Evolutionary conservation across 2,797 vertebrate genomes (phyloP).

Genomic region (Jordanella pulchra): DNA sequence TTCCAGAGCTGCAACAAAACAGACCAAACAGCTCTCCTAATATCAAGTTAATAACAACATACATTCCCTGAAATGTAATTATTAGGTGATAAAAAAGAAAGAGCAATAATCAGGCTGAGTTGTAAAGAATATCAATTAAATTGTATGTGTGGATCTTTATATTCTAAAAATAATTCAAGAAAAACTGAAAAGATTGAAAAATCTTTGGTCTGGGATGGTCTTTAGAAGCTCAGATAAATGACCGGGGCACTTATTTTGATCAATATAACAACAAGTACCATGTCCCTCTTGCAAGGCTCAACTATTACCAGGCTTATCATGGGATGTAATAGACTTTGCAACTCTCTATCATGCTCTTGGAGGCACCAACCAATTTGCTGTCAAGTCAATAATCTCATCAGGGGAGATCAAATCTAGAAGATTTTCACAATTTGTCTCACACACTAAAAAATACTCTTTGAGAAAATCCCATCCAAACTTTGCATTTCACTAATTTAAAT

Average conservation of each 20-base stretch:
- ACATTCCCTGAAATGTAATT: background rate
- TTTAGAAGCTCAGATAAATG: constrained; percentile 30
- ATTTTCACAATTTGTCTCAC: constrained; percentile 33
- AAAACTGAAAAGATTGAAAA: constrained; percentile 34
- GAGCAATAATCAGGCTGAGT: background rate
- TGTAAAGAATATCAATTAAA: background rate
- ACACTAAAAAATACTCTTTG: background rate
- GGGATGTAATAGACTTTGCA: constrained; percentile 54
- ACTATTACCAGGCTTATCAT: constrained; percentile 55
- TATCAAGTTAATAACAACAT: background rate
- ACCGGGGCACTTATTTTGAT: constrained; percentile 59
- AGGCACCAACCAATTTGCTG: constrained; percentile 52
- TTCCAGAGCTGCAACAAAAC: constrained; percentile 24
- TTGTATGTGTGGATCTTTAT: constrained; percentile 11
- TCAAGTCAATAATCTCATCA: constrained; percentile 63
- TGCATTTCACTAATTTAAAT: constrained; percentile 4
- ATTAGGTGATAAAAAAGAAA: background rate
- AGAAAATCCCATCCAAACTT: constrained; percentile 14
- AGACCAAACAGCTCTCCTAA: constrained; percentile 6
- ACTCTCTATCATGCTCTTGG: constrained; percentile 42
- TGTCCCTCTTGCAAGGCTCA: constrained; percentile 31
- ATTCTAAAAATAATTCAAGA: constrained; percentile 19
- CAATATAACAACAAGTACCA: constrained; percentile 50
- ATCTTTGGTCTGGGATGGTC: constrained; percentile 28
- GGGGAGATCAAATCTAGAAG: constrained; percentile 33